Conservation (phyloP, 1,140 invertebrate genomes). For the Drosophila ficusphila region DNA sequence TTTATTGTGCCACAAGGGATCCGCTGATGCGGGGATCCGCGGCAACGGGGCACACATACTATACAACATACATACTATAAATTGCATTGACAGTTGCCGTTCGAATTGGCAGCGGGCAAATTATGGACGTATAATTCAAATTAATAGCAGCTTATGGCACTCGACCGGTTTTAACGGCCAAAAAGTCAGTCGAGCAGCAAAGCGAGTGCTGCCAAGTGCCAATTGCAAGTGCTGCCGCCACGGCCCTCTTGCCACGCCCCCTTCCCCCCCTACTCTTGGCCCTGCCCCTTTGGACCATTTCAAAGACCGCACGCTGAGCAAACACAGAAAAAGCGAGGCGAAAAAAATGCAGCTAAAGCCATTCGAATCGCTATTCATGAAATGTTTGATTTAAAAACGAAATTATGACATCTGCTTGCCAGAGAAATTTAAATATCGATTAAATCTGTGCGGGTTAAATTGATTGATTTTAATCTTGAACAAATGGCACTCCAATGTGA, state of each 20-base stretch:
- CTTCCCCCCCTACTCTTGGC: too few species aligned
- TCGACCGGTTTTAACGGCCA: conserved; percentile 76
- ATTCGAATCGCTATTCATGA: conserved; percentile 27
- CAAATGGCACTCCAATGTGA: neutral
- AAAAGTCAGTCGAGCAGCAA: conserved; percentile 68
- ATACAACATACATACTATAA: conserved; percentile 44
- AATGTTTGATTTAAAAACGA: conserved; percentile 43
- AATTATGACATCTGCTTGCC: conserved; percentile 38
- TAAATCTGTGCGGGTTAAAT: neutral
- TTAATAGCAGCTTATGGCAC: conserved; percentile 82
- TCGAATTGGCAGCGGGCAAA: conserved; percentile 64
- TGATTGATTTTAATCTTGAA: conserved; percentile 8
- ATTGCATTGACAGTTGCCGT: conserved; percentile 67
- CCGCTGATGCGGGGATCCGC: too few species aligned
- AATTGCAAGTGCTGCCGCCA: conserved; percentile 36
- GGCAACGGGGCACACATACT: too few species aligned
- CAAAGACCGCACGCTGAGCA: conserved; percentile 62
- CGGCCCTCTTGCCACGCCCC: neutral
- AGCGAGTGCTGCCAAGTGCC: conserved; percentile 54
- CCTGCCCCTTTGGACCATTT: conserved; percentile 4
- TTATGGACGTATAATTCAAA: conserved; percentile 80
- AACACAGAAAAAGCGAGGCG: conserved; percentile 2
- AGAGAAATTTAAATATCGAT: conserved; percentile 9
- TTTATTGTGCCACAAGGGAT: conserved; percentile 3
- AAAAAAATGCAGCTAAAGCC: conserved; percentile 1